Conservation (phyloP, 2,888 invertebrate species). For the Limnephilus auricula region DNA sequence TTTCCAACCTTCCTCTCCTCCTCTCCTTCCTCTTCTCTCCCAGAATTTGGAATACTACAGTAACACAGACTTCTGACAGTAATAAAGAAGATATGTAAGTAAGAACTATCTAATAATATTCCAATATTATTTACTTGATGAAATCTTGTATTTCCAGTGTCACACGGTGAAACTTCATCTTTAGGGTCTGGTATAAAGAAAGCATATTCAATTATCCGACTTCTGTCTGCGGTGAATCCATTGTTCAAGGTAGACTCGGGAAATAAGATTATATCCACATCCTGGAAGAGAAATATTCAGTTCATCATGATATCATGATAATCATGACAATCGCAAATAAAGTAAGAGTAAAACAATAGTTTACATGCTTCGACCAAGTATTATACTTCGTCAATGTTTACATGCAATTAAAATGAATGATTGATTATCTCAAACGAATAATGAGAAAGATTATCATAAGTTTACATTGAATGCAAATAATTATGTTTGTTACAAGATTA, state of each 20-base stretch:
- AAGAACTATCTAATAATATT: not conserved
- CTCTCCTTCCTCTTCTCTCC: no score
- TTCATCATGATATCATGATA: not conserved
- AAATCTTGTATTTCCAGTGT: not conserved
- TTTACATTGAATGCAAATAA: not conserved
- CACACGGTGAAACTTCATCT: conserved; percentile 61
- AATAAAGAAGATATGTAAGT: no score
- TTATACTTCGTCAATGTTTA: no score
- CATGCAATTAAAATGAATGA: not conserved
- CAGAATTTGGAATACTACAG: no score
- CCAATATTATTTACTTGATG: not conserved
- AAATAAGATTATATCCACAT: conserved; percentile 82
- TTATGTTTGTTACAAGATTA: not conserved
- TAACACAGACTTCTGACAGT: no score
- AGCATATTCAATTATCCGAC: conserved; percentile 37
- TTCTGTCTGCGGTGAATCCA: conserved; percentile 45
- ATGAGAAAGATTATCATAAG: not conserved
- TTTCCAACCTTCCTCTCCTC: no score
- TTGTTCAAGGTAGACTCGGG: conserved; percentile 77
- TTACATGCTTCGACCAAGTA: no score
- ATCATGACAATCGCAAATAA: not conserved
- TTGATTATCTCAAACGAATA: not conserved
- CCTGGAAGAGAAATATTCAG: conserved; percentile 69
- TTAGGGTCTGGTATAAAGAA: conserved; percentile 62
- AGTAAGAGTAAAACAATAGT: not conserved